phyloP scores from a whole-genome alignment of 2,797 vertebrate species.

The Aphelocoma californica region DNA sequence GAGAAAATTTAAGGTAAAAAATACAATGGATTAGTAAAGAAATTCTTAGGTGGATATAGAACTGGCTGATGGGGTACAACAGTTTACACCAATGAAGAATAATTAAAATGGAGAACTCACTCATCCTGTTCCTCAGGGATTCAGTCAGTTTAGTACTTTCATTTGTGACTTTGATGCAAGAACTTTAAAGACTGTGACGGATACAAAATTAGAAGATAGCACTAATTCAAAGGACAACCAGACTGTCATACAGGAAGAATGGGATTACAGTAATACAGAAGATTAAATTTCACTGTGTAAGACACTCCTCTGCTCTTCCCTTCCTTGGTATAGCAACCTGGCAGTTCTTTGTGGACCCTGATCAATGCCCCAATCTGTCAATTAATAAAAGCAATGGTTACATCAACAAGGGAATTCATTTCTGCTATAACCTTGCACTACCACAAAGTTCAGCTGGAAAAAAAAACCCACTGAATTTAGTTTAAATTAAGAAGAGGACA shows the following conservation, averaged over 20 bases:
- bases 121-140: conserved; percentile 28
- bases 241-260: conserved; percentile 42
- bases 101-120: not conserved
- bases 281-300: not conserved
- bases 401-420: not conserved
- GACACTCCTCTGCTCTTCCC: not conserved
- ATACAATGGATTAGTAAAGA: not conserved
- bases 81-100: not conserved
- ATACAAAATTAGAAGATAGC: conserved; percentile 25
- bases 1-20: not conserved
- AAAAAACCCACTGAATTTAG: not conserved
- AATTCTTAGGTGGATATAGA: not conserved
- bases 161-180: conserved; percentile 36
- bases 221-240: conserved; percentile 16
- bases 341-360: not conserved
- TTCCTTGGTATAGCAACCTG: not conserved
- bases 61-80: not conserved
- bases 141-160: conserved; percentile 24
- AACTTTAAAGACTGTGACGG: conserved; percentile 21
- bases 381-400: not conserved
- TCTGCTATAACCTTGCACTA: not conserved
- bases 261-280: conserved; percentile 1
- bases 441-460: not conserved
- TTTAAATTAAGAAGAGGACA: not conserved
- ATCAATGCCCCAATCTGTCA: not conserved